Evolutionary conservation across 2,113 vertebrate species (phyloP).

Genomic region (Notothenia rossii): DNA sequence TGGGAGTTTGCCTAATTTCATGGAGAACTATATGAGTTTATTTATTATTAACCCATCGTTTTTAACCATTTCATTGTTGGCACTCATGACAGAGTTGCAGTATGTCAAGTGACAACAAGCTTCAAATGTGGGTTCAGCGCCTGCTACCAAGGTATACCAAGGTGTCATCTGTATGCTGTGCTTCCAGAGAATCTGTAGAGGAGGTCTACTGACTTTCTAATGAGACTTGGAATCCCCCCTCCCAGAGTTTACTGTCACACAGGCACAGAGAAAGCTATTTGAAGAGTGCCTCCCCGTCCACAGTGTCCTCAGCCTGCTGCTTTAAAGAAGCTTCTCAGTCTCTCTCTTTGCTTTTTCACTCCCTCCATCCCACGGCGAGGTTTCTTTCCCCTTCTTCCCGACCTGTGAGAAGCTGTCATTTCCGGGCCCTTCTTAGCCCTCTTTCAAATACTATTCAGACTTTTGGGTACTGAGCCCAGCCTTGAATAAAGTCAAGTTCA

Average conservation of each 20-base stretch:
- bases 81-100: conserved; percentile 1
- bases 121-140: conserved; percentile 15
- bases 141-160: conserved; percentile 32
- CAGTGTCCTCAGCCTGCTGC: conserved; percentile 29
- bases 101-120: conserved; percentile 1
- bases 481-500: conserved; percentile 41
- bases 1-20: background rate
- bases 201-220: conserved; percentile 63
- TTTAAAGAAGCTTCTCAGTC: conserved; percentile 38
- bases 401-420: conserved; percentile 44
- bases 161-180: conserved; percentile 28
- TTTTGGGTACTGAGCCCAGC: conserved; percentile 11
- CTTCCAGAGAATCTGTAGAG: conserved; percentile 39
- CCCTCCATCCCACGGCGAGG: conserved; percentile 49
- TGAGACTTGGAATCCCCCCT: conserved; percentile 55
- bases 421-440: conserved; percentile 24
- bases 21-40: background rate
- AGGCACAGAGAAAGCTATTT: conserved; percentile 64
- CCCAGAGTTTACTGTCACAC: conserved; percentile 62
- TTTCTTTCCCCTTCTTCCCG: conserved; percentile 24
- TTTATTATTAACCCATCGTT: too few relatives aligned
- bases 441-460: conserved; percentile 49
- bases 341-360: conserved; percentile 33
- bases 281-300: conserved; percentile 52
- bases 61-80: background rate